Percentiles rank a stretch among this genome's conserved stretches.
These are phyloP conservation scores for Lutra lutra DNA, from an alignment of 2,797 vertebrate species.

Conservation along the genomic window DNA sequence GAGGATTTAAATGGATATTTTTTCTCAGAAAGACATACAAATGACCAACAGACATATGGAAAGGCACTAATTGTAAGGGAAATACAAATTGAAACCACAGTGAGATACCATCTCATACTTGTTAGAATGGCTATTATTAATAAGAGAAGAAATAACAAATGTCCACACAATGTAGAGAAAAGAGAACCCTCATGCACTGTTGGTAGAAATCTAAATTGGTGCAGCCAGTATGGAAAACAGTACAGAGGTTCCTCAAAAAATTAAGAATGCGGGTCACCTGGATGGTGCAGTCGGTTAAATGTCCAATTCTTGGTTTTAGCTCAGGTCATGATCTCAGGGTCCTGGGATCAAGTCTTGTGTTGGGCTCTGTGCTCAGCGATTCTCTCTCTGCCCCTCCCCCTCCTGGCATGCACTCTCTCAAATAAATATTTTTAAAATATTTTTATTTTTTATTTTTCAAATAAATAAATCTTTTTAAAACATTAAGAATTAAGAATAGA, in stretches of 20 bases:
- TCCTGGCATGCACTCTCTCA: background rate
- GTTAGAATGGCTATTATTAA: background rate
- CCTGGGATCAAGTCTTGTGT: background rate
- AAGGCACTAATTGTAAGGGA: background rate
- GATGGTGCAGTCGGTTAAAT: background rate
- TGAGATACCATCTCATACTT: background rate
- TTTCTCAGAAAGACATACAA: background rate
- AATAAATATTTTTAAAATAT: background rate
- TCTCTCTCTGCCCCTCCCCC: background rate
- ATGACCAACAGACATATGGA: background rate
- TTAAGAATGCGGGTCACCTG: background rate
- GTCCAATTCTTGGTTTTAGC: background rate
- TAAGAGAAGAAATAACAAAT: background rate
- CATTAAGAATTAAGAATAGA: background rate
- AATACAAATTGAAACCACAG: background rate
- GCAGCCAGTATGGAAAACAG: background rate
- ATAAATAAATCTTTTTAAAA: background rate
- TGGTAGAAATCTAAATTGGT: background rate
- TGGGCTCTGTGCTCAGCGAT: background rate
- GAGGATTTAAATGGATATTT: background rate
- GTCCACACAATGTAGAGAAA: background rate
- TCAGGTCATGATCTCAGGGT: background rate
- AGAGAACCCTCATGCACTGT: background rate
- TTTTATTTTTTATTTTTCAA: background rate
- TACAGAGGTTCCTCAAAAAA: background rate